Percentiles rank a stretch among this genome's conserved stretches.
These are phyloP conservation scores for Atherinosoma microstoma DNA, from an alignment of 2,797 vertebrate species.

Conservation along the genomic window DNA sequence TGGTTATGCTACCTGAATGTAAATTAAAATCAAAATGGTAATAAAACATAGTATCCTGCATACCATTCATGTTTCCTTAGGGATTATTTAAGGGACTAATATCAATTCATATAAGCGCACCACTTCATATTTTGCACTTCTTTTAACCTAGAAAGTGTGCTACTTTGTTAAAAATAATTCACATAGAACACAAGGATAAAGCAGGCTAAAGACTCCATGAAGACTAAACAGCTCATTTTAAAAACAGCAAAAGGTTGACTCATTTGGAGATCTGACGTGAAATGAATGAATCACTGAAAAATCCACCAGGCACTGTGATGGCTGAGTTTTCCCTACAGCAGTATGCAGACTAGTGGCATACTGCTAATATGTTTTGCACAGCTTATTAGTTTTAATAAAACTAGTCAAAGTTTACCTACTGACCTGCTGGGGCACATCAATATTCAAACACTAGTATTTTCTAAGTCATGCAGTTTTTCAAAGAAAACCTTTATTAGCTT, in stretches of 20 bases:
- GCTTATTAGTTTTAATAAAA: constrained; percentile 3
- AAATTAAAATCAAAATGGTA: constrained; percentile 3
- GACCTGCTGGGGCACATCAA: constrained; percentile 4
- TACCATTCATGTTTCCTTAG: not conserved
- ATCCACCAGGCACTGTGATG: constrained; percentile 13
- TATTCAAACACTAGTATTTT: not conserved
- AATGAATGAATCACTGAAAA: constrained; percentile 44
- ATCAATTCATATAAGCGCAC: not conserved
- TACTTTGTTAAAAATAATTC: not conserved
- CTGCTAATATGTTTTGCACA: not conserved
- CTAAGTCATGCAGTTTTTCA: constrained; percentile 16
- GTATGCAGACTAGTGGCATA: constrained; percentile 1
- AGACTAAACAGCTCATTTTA: constrained; percentile 11
- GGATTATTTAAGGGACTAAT: not conserved
- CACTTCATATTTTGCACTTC: constrained; percentile 2
- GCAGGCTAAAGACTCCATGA: not conserved
- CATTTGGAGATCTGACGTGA: constrained; percentile 33
- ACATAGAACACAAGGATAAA: not conserved
- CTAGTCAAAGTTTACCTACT: not conserved
- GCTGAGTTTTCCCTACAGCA: constrained; percentile 29
- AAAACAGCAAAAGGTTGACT: constrained; percentile 27
- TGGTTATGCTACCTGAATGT: not conserved
- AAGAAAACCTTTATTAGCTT: not conserved
- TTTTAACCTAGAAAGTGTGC: not conserved
- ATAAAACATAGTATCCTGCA: not conserved